These are phyloP conservation scores for Myrmecobius fasciatus DNA, from an alignment of 2,113 vertebrate genomes.

Conservation along the genomic window DNA sequence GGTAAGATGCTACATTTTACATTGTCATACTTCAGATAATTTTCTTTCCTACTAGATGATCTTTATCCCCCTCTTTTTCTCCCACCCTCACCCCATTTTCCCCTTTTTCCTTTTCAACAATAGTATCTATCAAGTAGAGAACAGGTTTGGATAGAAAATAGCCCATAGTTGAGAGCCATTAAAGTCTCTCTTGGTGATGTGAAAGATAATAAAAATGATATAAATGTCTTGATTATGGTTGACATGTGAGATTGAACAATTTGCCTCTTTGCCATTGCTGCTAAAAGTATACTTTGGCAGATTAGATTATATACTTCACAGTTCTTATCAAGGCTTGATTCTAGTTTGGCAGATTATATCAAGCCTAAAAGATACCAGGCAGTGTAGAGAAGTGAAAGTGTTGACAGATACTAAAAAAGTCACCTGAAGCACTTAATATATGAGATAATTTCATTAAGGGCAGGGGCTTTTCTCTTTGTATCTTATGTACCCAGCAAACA, in stretches of 20 bases:
- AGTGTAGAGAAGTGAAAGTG: not conserved
- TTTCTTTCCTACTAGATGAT: not conserved
- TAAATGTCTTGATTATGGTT: slow-evolving; percentile 34
- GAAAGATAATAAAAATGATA: slow-evolving; percentile 35
- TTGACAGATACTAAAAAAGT: not conserved
- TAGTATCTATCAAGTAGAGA: slow-evolving; percentile 14
- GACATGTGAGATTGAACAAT: slow-evolving; percentile 30
- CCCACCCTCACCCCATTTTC: not conserved
- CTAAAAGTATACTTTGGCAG: slow-evolving; percentile 18
- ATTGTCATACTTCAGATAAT: not conserved
- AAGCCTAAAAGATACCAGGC: not conserved
- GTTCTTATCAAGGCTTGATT: slow-evolving; percentile 10
- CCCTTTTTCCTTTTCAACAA: slow-evolving; percentile 13
- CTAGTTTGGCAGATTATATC: slow-evolving; percentile 26
- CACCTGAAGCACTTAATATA: too few relatives aligned
- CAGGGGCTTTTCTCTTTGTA: too few relatives aligned
- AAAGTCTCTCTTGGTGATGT: slow-evolving; percentile 28
- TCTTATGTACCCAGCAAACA: too few relatives aligned
- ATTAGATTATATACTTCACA: slow-evolving; percentile 43
- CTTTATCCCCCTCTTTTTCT: not conserved
- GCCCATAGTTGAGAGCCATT: not conserved
- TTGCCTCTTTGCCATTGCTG: slow-evolving; percentile 1
- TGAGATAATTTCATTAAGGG: too few relatives aligned
- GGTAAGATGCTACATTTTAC: slow-evolving; percentile 2
- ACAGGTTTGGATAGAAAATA: slow-evolving; percentile 31